Base-by-base conservation (phyloP, 2,888 invertebrate species). In the Aphelenchoides bicaudatus region DNA sequence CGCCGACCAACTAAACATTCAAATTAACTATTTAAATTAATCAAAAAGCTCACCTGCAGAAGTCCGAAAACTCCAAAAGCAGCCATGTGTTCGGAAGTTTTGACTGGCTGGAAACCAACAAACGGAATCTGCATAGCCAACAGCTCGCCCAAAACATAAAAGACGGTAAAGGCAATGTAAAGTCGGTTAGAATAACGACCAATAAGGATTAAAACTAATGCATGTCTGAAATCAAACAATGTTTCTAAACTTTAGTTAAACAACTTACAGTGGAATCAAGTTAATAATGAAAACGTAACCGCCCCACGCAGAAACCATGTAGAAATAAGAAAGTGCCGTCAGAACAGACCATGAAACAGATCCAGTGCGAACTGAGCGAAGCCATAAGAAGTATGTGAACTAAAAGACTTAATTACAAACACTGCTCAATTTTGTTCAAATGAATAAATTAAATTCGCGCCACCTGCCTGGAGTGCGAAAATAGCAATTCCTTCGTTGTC, bases 401-500 rank as follows among this genome's bases (percentile, higher is more conserved):
- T 96, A 47, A 57, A 71, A 64, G 27, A 4, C 16, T n/a, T 37
- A 53, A 31, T 5, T 4, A 3, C 16, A 31, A 19, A 34, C 6
- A 4, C n/a, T 5, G 4, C 16, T n/a, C n/a, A n/a, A 21, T 10
- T 31, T 16, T 31, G 19, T 6, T 16, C 46, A 16, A 43, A 10
- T 16, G 34, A 34, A 34, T 16, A 16, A 34, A 13, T 34, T 16
- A 34, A 34, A 34, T 13, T 34, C n/a, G 34, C 16, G 13, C 1
- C 19, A 19, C 34, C 16, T 30, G 66, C 70, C 61, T 75, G 96
- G 53, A 98, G 85, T 1, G 96, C 96, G 84, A 99, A 99, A 75
- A 99, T 99, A 53, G 98, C 98, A 79, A 99, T 98, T 66, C 98
- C 98, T 83, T 99, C 98, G 83, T 98, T 99, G 80, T 99, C 98